Evolutionary conservation across 2,888 invertebrate genomes (phyloP), one percentile per base, ranked within the genome.

Genomic region (Quadroppia sp.): DNA sequence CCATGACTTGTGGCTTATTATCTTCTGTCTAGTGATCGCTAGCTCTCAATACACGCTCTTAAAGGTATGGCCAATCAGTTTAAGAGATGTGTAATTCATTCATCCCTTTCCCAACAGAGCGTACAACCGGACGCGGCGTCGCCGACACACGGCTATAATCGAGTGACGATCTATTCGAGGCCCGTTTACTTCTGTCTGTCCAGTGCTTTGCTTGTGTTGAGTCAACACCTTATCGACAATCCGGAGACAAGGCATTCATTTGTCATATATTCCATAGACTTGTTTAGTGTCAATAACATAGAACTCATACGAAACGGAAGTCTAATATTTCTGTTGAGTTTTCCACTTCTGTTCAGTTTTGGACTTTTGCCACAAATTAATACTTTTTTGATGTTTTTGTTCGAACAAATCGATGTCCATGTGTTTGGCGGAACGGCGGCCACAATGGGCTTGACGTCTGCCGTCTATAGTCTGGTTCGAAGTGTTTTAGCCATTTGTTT

Each of bases 71-170:
- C 4, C 23, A 23, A 80, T 82, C 82, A 76, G 77, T 30, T 20
- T 40, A n/a, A n/a, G 15, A 64, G 17, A 7, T 50, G 50, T 20
- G 17, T 71, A 28, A 59, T 71, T 71, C 13, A 56, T 48, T 59
- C 53, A 69, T n/a, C 53, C 56, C 71, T 71, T 28, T 74, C 61
- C 79, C 78, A 82, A 77, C 76, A 85, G 84, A 96, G 96, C 82
- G 99, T 99, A 1, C 99, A 99, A 81, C 99, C 99, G 0, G 99
- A 99, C 83, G 95, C 98, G 0, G 92, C 98, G 0, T 98, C 98
- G 1, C 98, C 99, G 0, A 95, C 96, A 50, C 99, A 99, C 83
- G 86, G 97, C 15, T 97, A 94, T 81, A 98, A 98, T 82, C 89
- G 92, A 80, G 89, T 95, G 79, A 94, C 96, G 48, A 75, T 79